Base-by-base conservation (phyloP, 2,888 invertebrate genomes). In the Stratiomys singularior region DNA sequence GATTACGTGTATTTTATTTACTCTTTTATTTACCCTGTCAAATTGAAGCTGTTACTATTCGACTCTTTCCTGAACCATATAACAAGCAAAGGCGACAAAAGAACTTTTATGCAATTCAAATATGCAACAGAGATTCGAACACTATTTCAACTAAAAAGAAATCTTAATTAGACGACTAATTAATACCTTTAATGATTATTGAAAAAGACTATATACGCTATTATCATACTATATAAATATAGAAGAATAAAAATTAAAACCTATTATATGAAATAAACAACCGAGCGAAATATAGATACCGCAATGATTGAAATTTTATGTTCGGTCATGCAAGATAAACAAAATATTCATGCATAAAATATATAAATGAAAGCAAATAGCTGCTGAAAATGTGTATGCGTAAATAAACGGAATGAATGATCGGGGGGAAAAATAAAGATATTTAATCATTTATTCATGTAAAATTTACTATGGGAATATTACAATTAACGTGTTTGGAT, bases 401-500 rank as follows among this genome's bases (percentile, higher is more conserved):
- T 52, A 15, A 9, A 13, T 9, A n/a, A 18, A 5, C n/a, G 15
- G 18, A 52, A 52, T 4, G 52, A 13, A n/a, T 9, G 52, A n/a
- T 5, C 18, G 52, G 52, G 52, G n/a, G n/a, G n/a, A n/a, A 44
- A 46, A 9, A 46, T 23, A 44, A 37, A 23, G 46, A 66, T 25
- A 69, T 46, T 25, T 46, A 69, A 23, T 47, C 13, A 30, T 47
- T 47, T 46, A 69, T 69, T 46, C 69, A 25, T 7, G 46, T 47
- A 69, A 25, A 69, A 23, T 37, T 37, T 37, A 37, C 66, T 69
- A 69, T 25, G 47, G 69, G 15, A 46, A 69, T 69, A 46, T 9
- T 69, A 47, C 2, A 69, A 69, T 30, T 69, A 69, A 47, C 47
- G 46, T 47, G 69, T 69, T 69, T 69, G 69, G 69, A 69, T 46